These are phyloP conservation scores for Matsumurasca onukii DNA, from an alignment of 1,140 invertebrate species.

Conservation along the genomic window DNA sequence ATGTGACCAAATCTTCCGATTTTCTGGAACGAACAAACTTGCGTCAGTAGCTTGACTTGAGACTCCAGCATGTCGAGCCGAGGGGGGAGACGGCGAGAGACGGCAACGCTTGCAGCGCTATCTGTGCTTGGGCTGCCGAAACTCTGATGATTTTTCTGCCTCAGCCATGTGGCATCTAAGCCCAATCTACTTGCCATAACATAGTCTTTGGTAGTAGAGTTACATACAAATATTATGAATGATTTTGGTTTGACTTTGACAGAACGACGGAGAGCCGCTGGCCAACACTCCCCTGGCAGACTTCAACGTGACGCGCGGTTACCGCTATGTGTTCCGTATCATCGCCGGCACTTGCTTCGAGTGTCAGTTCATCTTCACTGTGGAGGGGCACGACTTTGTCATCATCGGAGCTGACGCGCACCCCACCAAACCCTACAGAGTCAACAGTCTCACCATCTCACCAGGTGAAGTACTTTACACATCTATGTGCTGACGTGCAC, in stretches of 20 bases:
- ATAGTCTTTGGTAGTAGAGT: no score
- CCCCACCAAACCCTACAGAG: conserved; percentile 51
- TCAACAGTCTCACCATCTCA: conserved; percentile 33
- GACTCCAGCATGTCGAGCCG: no score
- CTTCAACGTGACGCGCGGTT: conserved; percentile 43
- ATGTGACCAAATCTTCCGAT: no score
- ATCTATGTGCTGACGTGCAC: conserved; percentile 55
- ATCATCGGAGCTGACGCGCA: conserved; percentile 55
- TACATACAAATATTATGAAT: no score
- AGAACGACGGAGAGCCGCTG: background rate
- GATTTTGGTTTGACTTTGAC: background rate
- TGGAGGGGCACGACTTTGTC: conserved; percentile 54
- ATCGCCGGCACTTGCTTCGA: conserved; percentile 53
- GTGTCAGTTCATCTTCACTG: conserved; percentile 55
- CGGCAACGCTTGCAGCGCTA: no score
- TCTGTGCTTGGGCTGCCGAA: no score
- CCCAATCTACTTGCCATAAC: no score
- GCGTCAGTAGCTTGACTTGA: no score
- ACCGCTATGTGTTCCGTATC: conserved; percentile 54
- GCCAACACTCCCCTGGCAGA: conserved; percentile 35
- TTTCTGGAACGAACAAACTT: no score
- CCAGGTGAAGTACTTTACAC: conserved; percentile 37
- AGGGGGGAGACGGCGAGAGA: no score
- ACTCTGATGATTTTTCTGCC: no score
- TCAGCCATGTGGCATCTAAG: no score